Evolutionary conservation across 2,113 vertebrate species (phyloP).

Genomic region (Tympanuchus pallidicinctus): DNA sequence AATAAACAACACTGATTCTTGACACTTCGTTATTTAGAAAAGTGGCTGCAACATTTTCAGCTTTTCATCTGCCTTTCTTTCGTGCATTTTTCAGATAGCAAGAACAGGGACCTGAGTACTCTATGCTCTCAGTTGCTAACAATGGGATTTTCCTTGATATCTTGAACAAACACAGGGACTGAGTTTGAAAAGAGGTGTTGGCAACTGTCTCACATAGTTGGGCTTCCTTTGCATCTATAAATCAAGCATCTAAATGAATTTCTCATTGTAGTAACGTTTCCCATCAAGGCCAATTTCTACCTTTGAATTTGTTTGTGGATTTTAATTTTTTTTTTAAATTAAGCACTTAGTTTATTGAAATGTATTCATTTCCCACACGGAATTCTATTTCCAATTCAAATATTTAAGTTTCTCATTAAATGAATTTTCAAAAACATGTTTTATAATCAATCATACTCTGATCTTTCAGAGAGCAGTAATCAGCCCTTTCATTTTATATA

Average conservation of each 20-base stretch:
- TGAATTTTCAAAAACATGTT: neutral
- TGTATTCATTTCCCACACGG: neutral
- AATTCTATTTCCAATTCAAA: neutral
- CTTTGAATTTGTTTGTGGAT: neutral
- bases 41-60: neutral
- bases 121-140: neutral
- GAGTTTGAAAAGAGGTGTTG: constrained; percentile 43
- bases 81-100: neutral
- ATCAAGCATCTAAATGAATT: neutral
- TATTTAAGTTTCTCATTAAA: neutral
- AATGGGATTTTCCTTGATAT: neutral
- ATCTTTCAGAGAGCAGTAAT: neutral
- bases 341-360: neutral
- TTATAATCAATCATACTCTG: neutral
- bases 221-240: neutral
- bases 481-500: neutral
- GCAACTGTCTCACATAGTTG: neutral
- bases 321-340: neutral
- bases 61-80: neutral
- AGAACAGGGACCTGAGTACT: neutral
- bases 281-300: neutral
- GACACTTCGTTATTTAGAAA: neutral
- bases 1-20: neutral
- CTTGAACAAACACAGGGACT: neutral
- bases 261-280: neutral